These are phyloP conservation scores for Planiliza haematocheilus DNA, from an alignment of 2,113 vertebrate genomes.

Conservation along the genomic window DNA sequence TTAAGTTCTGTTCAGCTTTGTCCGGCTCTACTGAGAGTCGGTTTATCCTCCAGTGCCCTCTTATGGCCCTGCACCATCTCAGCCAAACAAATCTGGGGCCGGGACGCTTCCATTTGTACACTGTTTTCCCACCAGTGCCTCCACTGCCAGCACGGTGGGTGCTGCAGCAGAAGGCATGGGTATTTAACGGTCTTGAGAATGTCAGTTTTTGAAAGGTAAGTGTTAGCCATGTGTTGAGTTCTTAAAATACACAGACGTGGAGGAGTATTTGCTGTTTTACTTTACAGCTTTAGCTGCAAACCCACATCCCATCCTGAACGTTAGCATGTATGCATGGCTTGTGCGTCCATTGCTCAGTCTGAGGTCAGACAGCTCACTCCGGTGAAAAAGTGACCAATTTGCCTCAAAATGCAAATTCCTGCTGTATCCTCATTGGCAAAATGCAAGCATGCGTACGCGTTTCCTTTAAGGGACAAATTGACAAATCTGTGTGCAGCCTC, in stretches of 20 bases:
- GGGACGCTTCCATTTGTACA: too few species aligned
- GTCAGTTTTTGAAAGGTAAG: too few species aligned
- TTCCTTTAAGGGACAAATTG: conserved; percentile 80
- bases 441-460: conserved; percentile 62
- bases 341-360: conserved; percentile 65
- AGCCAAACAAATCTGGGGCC: conserved; percentile 12
- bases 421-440: conserved; percentile 71
- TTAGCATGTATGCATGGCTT: conserved; percentile 24
- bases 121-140: neutral
- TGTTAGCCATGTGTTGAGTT: neutral
- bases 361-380: conserved; percentile 78
- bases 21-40: neutral
- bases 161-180: conserved; percentile 23
- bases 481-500: conserved; percentile 81
- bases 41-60: neutral
- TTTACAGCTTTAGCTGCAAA: conserved; percentile 24
- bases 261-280: neutral
- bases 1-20: too few species aligned
- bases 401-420: conserved; percentile 80
- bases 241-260: neutral
- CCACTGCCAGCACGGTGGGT: neutral
- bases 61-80: conserved; percentile 3
- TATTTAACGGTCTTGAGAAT: too few species aligned
- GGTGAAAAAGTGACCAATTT: conserved; percentile 84
- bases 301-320: conserved; percentile 21